Evolutionary conservation across 2,113 vertebrate species (phyloP).

Genomic region (Brienomyrus brachyistius): DNA sequence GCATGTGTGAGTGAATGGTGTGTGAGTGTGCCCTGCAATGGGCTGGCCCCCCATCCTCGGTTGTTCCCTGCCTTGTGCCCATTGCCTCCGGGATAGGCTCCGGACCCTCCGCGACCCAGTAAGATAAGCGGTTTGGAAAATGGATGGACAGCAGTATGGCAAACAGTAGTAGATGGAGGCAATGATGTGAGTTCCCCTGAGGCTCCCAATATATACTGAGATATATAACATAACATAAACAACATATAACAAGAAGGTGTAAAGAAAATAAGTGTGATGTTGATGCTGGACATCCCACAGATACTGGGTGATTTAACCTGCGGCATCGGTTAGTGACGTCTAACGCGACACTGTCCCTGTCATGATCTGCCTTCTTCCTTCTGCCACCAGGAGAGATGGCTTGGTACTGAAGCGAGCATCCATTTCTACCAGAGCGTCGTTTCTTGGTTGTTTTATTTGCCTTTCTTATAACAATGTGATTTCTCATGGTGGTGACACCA

Average conservation of each 20-base stretch:
- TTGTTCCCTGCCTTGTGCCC: no score
- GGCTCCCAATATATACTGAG: not conserved
- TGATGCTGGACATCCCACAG: not conserved
- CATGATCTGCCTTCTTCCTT: not conserved
- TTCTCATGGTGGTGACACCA: not conserved
- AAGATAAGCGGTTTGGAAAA: no score
- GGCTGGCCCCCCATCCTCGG: no score
- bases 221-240: no score
- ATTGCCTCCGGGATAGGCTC: no score
- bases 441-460: not conserved
- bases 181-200: not conserved
- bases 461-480: not conserved
- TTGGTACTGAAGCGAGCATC: not conserved
- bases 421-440: not conserved
- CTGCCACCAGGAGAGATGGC: not conserved
- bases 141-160: not conserved
- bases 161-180: not conserved
- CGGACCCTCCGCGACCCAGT: no score
- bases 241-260: not conserved
- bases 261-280: not conserved
- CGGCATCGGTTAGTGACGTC: not conserved
- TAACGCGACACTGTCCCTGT: not conserved
- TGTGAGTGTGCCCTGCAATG: no score
- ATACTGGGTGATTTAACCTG: not conserved
- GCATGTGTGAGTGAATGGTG: no score